Conservation (phyloP, 53 echinoderm and acorn worm species). For the Hippasteria phrygiana region DNA sequence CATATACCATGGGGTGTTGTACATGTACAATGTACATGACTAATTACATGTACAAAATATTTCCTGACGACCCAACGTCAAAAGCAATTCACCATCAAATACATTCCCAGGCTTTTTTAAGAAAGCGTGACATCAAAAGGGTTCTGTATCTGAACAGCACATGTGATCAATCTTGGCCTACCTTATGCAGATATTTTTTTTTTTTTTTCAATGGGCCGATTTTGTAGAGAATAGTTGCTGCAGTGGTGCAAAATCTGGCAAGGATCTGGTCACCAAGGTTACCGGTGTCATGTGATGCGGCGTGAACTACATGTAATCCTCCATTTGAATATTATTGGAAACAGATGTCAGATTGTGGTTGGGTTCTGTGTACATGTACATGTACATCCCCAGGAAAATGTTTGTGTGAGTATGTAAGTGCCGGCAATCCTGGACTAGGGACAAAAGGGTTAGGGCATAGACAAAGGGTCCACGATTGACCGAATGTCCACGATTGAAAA, state of each 20-base stretch:
- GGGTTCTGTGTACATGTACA: background rate
- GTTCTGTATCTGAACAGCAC: background rate
- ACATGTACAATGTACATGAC: background rate
- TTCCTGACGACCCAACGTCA: background rate
- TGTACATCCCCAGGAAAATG: background rate
- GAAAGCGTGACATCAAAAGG: background rate
- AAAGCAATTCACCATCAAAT: conserved; percentile 1
- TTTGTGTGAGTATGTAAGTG: background rate
- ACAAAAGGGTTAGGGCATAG: too few relatives aligned
- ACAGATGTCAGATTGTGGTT: background rate
- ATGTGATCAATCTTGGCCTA: background rate
- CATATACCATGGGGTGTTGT: background rate
- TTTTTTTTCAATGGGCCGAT: background rate
- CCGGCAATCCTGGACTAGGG: too few relatives aligned
- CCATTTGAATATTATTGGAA: conserved; percentile 9
- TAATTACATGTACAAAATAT: too few relatives aligned
- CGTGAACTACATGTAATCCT: background rate
- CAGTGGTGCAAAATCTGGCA: conserved; percentile 4
- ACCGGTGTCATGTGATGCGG: conserved; percentile 20
- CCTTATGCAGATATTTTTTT: background rate
- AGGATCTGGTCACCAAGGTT: conserved; percentile 4
- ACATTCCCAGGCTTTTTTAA: background rate
- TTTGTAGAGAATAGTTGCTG: background rate
- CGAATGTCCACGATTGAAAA: too few relatives aligned
- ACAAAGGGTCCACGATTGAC: too few relatives aligned